Evolutionary conservation across 2,888 invertebrate species (phyloP).

Genomic region (Athalia cordata): DNA sequence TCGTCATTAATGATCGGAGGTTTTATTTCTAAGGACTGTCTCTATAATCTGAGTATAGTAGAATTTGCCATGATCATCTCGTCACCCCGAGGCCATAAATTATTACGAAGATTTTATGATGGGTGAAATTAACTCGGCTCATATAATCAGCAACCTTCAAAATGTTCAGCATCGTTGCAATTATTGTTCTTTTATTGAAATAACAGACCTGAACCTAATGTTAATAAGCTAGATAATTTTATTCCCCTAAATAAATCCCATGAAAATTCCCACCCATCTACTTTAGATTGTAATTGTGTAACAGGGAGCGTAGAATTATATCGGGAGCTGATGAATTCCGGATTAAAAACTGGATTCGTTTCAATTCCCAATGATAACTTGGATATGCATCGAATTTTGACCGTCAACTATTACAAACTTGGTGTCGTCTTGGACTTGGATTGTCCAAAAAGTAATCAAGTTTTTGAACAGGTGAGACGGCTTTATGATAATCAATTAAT

Average conservation of each 20-base stretch:
- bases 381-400: slow-evolving; percentile 54
- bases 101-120: too few relatives aligned
- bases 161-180: too few relatives aligned
- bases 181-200: too few relatives aligned
- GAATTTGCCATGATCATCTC: neutral
- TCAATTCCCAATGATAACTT: slow-evolving; percentile 41
- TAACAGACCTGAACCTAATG: too few relatives aligned
- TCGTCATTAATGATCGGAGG: neutral
- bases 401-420: slow-evolving; percentile 60
- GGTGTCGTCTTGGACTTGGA: slow-evolving; percentile 62
- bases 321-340: slow-evolving; percentile 47
- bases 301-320: slow-evolving; percentile 53
- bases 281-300: neutral
- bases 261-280: neutral
- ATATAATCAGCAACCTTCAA: too few relatives aligned
- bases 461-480: slow-evolving; percentile 57
- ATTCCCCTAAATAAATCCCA: neutral
- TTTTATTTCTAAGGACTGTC: neutral
- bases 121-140: too few relatives aligned
- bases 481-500: neutral
- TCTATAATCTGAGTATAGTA: neutral
- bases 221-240: too few relatives aligned
- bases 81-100: too few relatives aligned
- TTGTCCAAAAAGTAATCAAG: slow-evolving; percentile 55
- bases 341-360: slow-evolving; percentile 42